phyloP scores from a whole-genome alignment of 2,113 vertebrate genomes.

The Malaclemys terrapin region DNA sequence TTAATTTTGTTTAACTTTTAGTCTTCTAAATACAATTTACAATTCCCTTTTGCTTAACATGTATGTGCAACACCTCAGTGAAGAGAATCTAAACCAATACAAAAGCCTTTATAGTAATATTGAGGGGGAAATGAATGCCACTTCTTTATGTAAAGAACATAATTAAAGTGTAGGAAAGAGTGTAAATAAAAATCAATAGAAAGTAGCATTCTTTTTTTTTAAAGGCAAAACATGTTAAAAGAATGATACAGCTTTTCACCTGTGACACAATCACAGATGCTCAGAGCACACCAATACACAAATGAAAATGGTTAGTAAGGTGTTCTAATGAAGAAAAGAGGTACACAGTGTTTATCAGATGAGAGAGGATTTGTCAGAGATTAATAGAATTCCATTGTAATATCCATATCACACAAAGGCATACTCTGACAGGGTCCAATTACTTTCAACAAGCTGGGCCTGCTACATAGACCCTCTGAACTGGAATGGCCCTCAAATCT shows the following conservation, averaged over 20 bases:
- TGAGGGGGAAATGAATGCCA: neutral
- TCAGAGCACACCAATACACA: neutral
- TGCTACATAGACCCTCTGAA: constrained; percentile 79
- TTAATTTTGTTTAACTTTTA: neutral
- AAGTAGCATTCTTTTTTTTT: neutral
- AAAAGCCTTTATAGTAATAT: neutral
- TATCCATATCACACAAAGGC: constrained; percentile 82
- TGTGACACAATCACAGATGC: neutral
- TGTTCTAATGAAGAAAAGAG: constrained; percentile 63
- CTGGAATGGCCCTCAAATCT: constrained; percentile 79
- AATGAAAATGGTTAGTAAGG: neutral
- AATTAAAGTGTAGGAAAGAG: neutral
- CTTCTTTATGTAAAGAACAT: neutral
- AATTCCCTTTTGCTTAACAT: neutral
- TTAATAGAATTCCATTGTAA: constrained; percentile 86
- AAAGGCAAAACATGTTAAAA: neutral
- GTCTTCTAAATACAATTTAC: neutral
- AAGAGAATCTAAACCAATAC: neutral
- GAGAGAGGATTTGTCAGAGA: constrained; percentile 80
- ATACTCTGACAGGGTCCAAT: constrained; percentile 82
- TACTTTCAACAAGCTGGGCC: constrained; percentile 78
- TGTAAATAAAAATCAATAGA: neutral
- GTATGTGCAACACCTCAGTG: neutral
- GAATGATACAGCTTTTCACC: neutral
- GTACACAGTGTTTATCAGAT: constrained; percentile 76